These are phyloP conservation scores for Aphidius colemani DNA, from an alignment of 2,888 invertebrate species.

Conservation along the genomic window DNA sequence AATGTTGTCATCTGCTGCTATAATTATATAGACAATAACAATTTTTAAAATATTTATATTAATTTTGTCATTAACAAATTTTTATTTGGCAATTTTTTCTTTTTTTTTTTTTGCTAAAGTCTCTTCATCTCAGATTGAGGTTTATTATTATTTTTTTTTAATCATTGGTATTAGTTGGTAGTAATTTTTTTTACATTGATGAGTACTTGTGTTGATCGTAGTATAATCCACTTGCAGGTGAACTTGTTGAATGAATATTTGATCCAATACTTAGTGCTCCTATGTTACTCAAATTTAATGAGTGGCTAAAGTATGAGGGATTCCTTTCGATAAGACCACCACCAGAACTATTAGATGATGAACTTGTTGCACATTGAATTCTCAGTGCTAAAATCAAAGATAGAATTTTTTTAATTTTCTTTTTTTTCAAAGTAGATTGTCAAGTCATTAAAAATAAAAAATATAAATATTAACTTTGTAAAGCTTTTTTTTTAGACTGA, in stretches of 20 bases:
- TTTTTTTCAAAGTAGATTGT: neutral
- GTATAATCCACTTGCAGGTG: slow-evolving; percentile 46
- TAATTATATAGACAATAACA: too few relatives aligned
- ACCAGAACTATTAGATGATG: slow-evolving; percentile 50
- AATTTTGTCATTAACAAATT: too few relatives aligned
- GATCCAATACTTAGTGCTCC: slow-evolving; percentile 46
- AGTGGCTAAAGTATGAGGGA: slow-evolving; percentile 47
- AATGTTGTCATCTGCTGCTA: too few relatives aligned
- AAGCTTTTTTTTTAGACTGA: neutral
- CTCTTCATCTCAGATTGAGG: neutral
- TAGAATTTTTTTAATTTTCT: slow-evolving; percentile 2
- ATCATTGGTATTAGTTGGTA: neutral
- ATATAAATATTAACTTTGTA: neutral
- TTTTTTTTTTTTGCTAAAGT: too few relatives aligned
- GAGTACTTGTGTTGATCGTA: slow-evolving; percentile 55
- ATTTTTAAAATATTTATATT: too few relatives aligned
- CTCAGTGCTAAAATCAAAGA: slow-evolving; percentile 47
- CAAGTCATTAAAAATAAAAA: neutral
- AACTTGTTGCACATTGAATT: slow-evolving; percentile 50
- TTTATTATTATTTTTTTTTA: slow-evolving; percentile 16
- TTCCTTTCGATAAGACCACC: slow-evolving; percentile 53
- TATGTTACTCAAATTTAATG: slow-evolving; percentile 47
- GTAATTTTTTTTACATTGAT: slow-evolving; percentile 42
- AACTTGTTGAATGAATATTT: slow-evolving; percentile 45
- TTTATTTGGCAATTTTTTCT: too few relatives aligned